Conservation (phyloP, 2,797 vertebrate genomes). For the Diplodus sargus region DNA sequence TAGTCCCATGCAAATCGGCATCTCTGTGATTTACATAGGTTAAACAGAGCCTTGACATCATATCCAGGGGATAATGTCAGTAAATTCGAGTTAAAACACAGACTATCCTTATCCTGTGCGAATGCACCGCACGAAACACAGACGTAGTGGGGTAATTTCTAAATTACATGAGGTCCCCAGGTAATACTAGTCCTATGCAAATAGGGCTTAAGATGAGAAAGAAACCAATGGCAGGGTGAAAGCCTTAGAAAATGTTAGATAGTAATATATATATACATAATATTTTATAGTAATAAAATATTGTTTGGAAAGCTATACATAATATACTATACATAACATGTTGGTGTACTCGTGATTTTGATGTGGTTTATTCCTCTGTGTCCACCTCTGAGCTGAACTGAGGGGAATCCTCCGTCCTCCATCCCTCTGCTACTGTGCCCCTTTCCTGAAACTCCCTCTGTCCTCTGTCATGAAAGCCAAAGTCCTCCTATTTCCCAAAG, state of each 20-base stretch:
- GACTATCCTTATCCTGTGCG: no score
- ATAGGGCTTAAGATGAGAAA: neutral
- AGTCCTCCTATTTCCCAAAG: constrained; percentile 68
- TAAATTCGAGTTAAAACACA: no score
- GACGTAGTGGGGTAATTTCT: no score
- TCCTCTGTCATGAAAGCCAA: constrained; percentile 73
- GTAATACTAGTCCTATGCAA: no score
- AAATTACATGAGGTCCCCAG: no score
- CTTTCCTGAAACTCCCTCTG: constrained; percentile 40
- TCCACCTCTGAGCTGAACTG: constrained; percentile 19
- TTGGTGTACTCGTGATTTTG: neutral
- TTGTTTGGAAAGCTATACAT: neutral
- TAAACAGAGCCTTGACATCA: no score
- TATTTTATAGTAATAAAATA: no score
- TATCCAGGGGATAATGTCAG: no score
- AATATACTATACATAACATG: neutral
- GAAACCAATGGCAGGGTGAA: neutral
- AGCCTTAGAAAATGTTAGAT: neutral
- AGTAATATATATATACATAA: no score
- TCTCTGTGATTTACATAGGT: no score
- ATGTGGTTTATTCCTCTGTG: constrained; percentile 13
- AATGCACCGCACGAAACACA: no score
- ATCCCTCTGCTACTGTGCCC: neutral
- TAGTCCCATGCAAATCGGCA: no score
- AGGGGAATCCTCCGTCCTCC: constrained; percentile 35